Conservation (phyloP, 53 echinoderm and acorn worm genomes). For the Paracentrotus lividus region DNA sequence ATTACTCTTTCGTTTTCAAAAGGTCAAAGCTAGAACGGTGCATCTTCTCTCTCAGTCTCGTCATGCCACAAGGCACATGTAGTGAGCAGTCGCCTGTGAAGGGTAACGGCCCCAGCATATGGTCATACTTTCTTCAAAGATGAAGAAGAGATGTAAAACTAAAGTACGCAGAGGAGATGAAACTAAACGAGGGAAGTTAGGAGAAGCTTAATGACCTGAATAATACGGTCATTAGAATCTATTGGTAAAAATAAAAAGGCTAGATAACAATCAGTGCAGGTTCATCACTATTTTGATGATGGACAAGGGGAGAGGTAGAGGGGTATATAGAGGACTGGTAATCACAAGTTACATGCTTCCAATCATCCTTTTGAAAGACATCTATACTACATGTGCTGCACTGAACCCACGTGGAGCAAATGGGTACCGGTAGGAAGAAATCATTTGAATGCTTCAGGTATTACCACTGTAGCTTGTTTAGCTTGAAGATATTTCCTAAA, state of each 20-base stretch:
- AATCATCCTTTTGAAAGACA: too few species aligned
- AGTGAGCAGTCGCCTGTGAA: slow-evolving; percentile 43
- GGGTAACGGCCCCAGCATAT: slow-evolving; percentile 45
- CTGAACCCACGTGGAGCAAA: too few species aligned
- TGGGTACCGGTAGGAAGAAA: too few species aligned
- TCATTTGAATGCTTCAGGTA: too few species aligned
- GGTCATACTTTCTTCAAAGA: slow-evolving; percentile 14
- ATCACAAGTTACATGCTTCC: too few species aligned
- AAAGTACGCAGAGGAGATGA: background rate
- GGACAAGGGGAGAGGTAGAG: background rate
- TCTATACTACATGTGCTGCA: too few species aligned
- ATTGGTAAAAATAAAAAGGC: background rate
- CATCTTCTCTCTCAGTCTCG: background rate
- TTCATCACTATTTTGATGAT: background rate
- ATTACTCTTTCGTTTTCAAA: slow-evolving; percentile 56
- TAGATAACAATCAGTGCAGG: background rate
- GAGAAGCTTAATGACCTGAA: background rate
- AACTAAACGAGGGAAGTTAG: background rate
- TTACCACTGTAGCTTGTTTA: too few species aligned
- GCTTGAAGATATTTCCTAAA: too few species aligned
- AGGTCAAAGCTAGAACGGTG: slow-evolving; percentile 27
- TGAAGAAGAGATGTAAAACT: background rate
- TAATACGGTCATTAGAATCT: slow-evolving; percentile 14
- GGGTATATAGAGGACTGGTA: too few species aligned
- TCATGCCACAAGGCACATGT: slow-evolving; percentile 30